Evolutionary conservation across 2,888 invertebrate species (phyloP), one percentile per base, ranked within the genome.

Genomic region (Stenurella melanura): DNA sequence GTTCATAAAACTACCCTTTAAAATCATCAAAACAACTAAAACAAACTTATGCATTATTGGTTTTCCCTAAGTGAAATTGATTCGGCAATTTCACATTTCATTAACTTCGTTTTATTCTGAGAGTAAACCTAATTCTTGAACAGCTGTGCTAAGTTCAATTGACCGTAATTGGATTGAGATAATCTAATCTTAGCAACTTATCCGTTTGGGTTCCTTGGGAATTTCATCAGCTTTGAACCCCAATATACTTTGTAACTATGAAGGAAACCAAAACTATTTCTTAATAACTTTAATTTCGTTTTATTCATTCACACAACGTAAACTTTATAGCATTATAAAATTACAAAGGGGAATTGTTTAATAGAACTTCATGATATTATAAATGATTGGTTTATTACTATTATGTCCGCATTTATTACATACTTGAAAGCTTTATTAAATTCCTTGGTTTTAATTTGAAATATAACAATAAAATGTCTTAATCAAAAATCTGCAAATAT

Each of bases 1-100:
- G 42, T 68, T 34, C 76, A 73, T 76, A 69, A 68, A 72, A 61
- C 61, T 61, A 60, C 66, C 60, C 67, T 76, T 76, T 70, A 58
- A 73, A 74, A 73, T 77, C 73, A 56, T 54, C 66, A 21, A 15
- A 63, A 38, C 60, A 54, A 15, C 56, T 30, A 21, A 67, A 67
- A 54, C 67, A 50, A 68, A 68, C 68, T 60, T 76, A 61, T 67
- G 18, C 57, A 26, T 60, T 77, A 74, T 73, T 66, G 74, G 71
- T 74, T 73, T 61, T 60, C 56, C 30, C 69, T 56, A 71, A 70
- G 63, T 66, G 75, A 76, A 76, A 79, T 77, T 78, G 77, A 80
- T 76, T 77, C 76, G 68, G 75, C 78, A 77, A 80, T 81, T 81
- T 81, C 76, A 81, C 81, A 79, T 77, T 81, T 80, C 78, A 81